Percentiles rank a stretch among this genome's conserved stretches.
These are phyloP conservation scores for Drosophila falleni DNA, from an alignment of 2,888 invertebrate species.

Conservation along the genomic window DNA sequence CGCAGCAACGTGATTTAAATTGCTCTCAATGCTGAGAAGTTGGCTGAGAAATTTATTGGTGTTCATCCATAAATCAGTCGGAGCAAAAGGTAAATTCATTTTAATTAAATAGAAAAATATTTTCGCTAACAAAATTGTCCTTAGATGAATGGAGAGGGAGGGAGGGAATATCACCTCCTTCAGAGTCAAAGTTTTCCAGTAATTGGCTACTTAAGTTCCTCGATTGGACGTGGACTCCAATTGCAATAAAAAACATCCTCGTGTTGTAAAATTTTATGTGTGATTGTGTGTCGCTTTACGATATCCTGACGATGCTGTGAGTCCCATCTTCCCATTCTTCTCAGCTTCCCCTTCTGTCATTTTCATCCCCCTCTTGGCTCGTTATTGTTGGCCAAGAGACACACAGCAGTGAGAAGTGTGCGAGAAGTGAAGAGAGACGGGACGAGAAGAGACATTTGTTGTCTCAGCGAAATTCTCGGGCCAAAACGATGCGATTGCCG, in stretches of 20 bases:
- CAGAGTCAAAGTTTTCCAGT: constrained; percentile 65
- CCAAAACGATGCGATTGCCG: constrained; percentile 75
- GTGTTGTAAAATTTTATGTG: constrained; percentile 81
- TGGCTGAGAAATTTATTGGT: constrained; percentile 66
- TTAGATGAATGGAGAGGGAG: constrained; percentile 20
- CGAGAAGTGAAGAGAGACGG: background rate
- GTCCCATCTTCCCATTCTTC: constrained; percentile 2
- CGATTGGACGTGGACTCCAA: constrained; percentile 55
- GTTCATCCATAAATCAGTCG: constrained; percentile 71
- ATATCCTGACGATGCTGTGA: constrained; percentile 64
- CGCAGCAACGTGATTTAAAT: constrained; percentile 77
- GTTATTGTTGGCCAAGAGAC: constrained; percentile 64
- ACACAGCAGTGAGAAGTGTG: constrained; percentile 7
- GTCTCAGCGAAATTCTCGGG: constrained; percentile 73
- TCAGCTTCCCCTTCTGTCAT: background rate
- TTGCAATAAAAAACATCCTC: constrained; percentile 80
- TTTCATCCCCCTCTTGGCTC: constrained; percentile 44
- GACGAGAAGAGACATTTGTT: constrained; percentile 59
- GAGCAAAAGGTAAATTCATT: constrained; percentile 74
- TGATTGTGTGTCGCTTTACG: constrained; percentile 81
- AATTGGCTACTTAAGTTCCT: constrained; percentile 79
- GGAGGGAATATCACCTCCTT: constrained; percentile 37
- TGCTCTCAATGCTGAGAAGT: constrained; percentile 49
- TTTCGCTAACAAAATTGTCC: constrained; percentile 66
- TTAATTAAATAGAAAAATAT: constrained; percentile 81